Evolutionary conservation across 2,113 vertebrate species (phyloP), one percentile per base, ranked within the genome.

Genomic region (Pipa parva): DNA sequence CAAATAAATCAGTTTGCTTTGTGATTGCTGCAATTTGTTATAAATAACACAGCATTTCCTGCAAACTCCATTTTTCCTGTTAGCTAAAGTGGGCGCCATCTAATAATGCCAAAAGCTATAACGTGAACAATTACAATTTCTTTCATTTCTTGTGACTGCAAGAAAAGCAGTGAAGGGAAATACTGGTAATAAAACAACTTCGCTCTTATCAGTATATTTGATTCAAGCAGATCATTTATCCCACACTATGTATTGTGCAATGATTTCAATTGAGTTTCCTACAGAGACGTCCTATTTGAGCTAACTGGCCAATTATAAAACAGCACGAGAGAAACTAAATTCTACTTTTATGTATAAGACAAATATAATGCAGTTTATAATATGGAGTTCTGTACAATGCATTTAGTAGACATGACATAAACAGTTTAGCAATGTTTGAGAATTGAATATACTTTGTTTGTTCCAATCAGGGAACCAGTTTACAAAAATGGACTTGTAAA

Each of bases 111-210:
- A 42, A 36, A 29, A 11, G 15, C 31, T 37, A 24, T 63, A 52
- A 52, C 39, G 51, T 52, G 21, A 9, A 42, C 61, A 22, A 8
- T 31, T 39, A 33, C 10, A 31, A 6, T 31, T 31, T 31, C 10
- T 31, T 42, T 42, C 9, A 20, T 36, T 13, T 37, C 61, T 52
- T 63, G 52, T 63, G 61, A 63, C 39, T 63, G 25, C 54, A 42
- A 15, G 42, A n/a, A 42, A 54, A 26, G 28, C 12, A 39, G 15
- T 42, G 33, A 55, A 27, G 36, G 50, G 54, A 48, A 42, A 51
- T n/a, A 42, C 22, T 25, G 24, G 54, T 63, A 63, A 54, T 63
- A 11, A 27, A 42, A 15, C 20, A 24, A 8, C 39, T 61, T 26
- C 11, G 28, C 39, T 42, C 39, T n/a, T n/a, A 42, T 42, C 39